phyloP scores from a whole-genome alignment of 2,113 vertebrate genomes.

The Coregonus clupeaformis region DNA sequence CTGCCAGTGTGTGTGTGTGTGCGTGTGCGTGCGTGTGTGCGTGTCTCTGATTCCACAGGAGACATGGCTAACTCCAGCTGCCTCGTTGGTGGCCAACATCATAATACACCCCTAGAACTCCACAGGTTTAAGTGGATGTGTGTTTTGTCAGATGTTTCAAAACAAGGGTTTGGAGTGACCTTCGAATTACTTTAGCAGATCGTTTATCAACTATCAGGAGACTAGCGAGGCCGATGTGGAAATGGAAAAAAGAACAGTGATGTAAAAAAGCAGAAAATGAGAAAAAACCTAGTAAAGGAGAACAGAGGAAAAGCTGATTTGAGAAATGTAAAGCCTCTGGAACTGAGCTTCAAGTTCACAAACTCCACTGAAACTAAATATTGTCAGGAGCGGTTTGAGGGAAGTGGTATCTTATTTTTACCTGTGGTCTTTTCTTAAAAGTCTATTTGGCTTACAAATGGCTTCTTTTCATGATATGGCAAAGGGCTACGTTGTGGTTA shows the following conservation, averaged over 20 bases:
- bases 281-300: no score
- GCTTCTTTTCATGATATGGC: conserved; percentile 23
- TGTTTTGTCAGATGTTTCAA: conserved; percentile 38
- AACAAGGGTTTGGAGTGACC: conserved; percentile 35
- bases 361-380: conserved; percentile 45
- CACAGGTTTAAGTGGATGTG: conserved; percentile 28
- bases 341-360: conserved; percentile 29
- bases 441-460: conserved; percentile 20
- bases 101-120: not conserved
- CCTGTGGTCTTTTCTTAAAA: conserved; percentile 1
- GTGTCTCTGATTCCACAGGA: not conserved
- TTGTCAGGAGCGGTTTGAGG: conserved; percentile 30
- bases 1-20: not conserved
- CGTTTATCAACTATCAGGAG: conserved; percentile 38
- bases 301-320: no score
- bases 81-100: conserved; percentile 7
- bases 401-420: conserved; percentile 36
- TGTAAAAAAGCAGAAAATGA: not conserved
- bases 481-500: conserved; percentile 6
- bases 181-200: conserved; percentile 51
- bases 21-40: not conserved
- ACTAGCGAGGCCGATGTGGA: conserved; percentile 22
- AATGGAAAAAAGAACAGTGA: conserved; percentile 21
- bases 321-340: not conserved
- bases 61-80: not conserved